A percentile compares a stretch with the other conserved stretches of the same genome.
phyloP scores from a whole-genome alignment of 1,140 invertebrate species.

The Heliconius congener region DNA sequence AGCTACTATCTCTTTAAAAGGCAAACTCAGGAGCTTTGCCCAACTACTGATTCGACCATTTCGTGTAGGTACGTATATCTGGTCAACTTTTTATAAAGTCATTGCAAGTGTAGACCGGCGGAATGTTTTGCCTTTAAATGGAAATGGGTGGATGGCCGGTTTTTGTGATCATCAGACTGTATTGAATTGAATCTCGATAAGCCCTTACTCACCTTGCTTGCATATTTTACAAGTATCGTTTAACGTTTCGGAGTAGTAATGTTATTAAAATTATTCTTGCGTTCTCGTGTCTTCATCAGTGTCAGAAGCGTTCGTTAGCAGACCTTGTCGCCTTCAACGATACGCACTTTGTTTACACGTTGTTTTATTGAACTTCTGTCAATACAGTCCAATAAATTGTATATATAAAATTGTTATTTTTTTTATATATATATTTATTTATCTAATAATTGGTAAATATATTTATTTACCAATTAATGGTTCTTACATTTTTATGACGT shows the following conservation, averaged over 20 bases:
- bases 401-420: background rate
- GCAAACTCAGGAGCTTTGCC: constrained; percentile 67
- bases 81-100: constrained; percentile 72
- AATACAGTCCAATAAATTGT: background rate
- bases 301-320: constrained; percentile 12
- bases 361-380: background rate
- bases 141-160: constrained; percentile 55
- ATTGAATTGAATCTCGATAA: constrained; percentile 72
- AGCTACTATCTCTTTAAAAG: constrained; percentile 61
- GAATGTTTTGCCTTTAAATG: constrained; percentile 63
- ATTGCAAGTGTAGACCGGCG: constrained; percentile 68
- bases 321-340: background rate
- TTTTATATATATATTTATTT: background rate
- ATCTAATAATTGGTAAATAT: background rate
- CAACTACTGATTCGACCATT: constrained; percentile 62
- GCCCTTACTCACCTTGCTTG: constrained; percentile 50
- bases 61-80: constrained; percentile 50
- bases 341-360: background rate
- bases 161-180: constrained; percentile 62
- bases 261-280: constrained; percentile 31
- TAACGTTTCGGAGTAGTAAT: constrained; percentile 40
- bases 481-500: too few relatives aligned
- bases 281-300: constrained; percentile 21
- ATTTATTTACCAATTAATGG: background rate
- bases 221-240: constrained; percentile 48